phyloP scores from a whole-genome alignment of 2,113 vertebrate species.

The Talpa occidentalis region DNA sequence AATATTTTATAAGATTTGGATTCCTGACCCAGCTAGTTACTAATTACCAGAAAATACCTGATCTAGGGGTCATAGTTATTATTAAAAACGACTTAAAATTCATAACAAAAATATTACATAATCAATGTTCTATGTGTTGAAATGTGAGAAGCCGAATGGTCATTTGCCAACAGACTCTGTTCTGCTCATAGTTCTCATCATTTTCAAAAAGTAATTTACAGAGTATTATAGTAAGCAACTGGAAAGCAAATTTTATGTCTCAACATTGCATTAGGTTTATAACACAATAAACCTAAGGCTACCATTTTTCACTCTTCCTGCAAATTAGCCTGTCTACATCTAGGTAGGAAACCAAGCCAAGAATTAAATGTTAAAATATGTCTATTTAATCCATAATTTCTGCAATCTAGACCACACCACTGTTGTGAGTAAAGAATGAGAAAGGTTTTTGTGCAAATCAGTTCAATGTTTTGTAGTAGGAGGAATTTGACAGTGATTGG shows the following conservation, averaged over 20 bases:
- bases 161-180: slow-evolving; percentile 59
- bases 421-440: neutral
- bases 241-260: slow-evolving; percentile 58
- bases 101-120: slow-evolving; percentile 68
- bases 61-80: slow-evolving; percentile 32
- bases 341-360: slow-evolving; percentile 65
- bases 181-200: slow-evolving; percentile 39
- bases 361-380: slow-evolving; percentile 43
- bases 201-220: slow-evolving; percentile 65
- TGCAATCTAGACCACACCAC: neutral
- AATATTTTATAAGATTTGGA: slow-evolving; percentile 60
- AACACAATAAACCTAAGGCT: slow-evolving; percentile 71
- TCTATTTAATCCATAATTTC: slow-evolving; percentile 31
- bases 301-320: slow-evolving; percentile 68
- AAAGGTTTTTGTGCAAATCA: neutral
- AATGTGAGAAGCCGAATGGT: slow-evolving; percentile 53
- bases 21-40: slow-evolving; percentile 35
- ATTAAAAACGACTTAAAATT: slow-evolving; percentile 67
- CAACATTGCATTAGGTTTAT: slow-evolving; percentile 76
- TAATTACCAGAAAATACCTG: slow-evolving; percentile 67
- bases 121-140: slow-evolving; percentile 65
- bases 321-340: slow-evolving; percentile 72
- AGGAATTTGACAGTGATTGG: neutral
- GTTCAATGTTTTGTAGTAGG: neutral
- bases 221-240: slow-evolving; percentile 24